Evolutionary conservation across 1,140 invertebrate species (phyloP), one percentile per base, ranked within the genome.

Genomic region (Meloidogyne floridensis): DNA sequence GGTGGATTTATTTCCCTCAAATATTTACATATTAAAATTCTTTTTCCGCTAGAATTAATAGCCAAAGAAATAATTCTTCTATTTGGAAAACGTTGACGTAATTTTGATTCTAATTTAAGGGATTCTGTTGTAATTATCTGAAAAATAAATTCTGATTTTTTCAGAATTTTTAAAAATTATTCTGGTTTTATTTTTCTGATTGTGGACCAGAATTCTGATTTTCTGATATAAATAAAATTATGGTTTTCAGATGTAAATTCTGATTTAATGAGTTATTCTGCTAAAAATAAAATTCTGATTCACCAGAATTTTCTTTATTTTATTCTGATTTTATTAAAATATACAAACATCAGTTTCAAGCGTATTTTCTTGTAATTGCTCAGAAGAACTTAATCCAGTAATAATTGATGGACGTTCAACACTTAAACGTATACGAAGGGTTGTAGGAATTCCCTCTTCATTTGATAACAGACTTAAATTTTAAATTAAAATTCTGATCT

Each of bases 41-140:
- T 42, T 69, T 79, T 65, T 3, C 77, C 77, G 3, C 43, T 10
- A 20, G 77, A 54, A 72, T 54, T 32, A 72, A 42, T 71, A 6
- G 53, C 77, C 9, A 20, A 43, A 13, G 65, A 42, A 42, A 71
- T 53, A 10, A 79, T 47, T 43, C 77, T 69, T 11, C 65, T 65
- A 7, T 13, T 18, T 15, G 77, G 65, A 72, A 79, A 79, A 47
- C 10, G 77, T 71, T 79, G 77, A 47, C 65, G 20, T 6, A 42
- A 47, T 42, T 72, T 43, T 20, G 47, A 20, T 71, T 79, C 56
- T 2, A 79, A 79, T 32, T 79, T 72, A 6, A 42, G 13, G 9
- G 20, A 42, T 10, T 79, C n/a, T 10, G 6, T 59, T 11, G 10
- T 20, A 15, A 80, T n/a, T 18, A 80, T 51, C 80, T 80, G 77